A percentile compares a stretch with the other conserved stretches of the same genome.
Conservation (phyloP, 2,888 invertebrate genomes). For the Microchrysa polita region DNA sequence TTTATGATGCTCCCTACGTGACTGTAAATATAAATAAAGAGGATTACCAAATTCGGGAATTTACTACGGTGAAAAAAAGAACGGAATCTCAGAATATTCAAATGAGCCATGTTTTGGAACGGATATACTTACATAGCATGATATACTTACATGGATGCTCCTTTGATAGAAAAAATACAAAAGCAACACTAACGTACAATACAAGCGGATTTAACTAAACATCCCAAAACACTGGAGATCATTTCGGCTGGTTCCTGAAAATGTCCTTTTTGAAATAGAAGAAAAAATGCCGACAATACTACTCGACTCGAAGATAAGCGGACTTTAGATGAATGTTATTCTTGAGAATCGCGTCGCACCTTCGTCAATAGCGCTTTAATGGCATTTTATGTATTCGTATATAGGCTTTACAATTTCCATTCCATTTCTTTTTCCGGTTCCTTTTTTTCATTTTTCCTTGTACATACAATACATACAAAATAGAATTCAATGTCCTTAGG, state of each 20-base stretch:
- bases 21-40: constrained; percentile 27
- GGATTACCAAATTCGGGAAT: constrained; percentile 4
- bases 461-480: too few species aligned
- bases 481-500: too few species aligned
- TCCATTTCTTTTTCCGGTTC: neutral
- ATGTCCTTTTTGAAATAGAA: neutral
- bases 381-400: constrained; percentile 6
- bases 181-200: neutral
- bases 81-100: neutral
- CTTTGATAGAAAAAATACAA: neutral
- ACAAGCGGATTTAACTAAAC: neutral
- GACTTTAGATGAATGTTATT: neutral
- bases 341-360: constrained; percentile 4
- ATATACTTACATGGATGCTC: too few species aligned
- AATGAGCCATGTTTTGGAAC: neutral
- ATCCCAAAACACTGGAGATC: too few species aligned
- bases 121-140: neutral
- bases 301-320: neutral
- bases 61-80: neutral
- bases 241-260: neutral
- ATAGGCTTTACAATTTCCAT: neutral
- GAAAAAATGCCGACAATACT: neutral
- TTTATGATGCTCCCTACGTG: constrained; percentile 25
- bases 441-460: neutral
- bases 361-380: constrained; percentile 40